A percentile compares a stretch with the other conserved stretches of the same genome.
phyloP scores from a whole-genome alignment of 2,888 invertebrate genomes.

The Lasioglossum zephyrum region DNA sequence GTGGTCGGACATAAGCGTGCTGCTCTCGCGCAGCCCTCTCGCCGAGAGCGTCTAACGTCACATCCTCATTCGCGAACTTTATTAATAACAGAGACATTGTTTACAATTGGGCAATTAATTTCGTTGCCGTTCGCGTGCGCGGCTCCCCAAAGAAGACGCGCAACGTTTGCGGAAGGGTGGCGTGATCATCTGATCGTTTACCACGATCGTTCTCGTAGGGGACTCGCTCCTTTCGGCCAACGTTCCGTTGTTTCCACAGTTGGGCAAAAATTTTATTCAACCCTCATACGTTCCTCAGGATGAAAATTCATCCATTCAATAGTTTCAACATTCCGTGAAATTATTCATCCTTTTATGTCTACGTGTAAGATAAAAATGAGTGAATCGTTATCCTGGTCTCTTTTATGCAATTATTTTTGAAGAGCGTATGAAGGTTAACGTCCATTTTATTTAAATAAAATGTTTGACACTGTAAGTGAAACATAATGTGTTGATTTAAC shows the following conservation, averaged over 20 bases:
- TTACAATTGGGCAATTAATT: conserved; percentile 70
- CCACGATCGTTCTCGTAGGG: neutral
- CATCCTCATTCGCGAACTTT: conserved; percentile 79
- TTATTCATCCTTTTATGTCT: no score
- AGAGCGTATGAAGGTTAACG: no score
- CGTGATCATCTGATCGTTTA: neutral
- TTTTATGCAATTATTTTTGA: no score
- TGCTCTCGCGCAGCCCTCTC: conserved; percentile 41
- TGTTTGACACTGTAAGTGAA: no score
- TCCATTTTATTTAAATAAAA: no score
- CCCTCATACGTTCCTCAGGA: no score
- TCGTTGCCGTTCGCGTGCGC: conserved; percentile 28
- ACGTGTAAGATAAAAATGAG: no score
- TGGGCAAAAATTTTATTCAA: no score
- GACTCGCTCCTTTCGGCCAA: neutral
- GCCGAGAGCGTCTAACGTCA: conserved; percentile 69
- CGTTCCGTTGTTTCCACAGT: neutral
- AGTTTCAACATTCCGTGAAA: no score
- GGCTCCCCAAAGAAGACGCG: conserved; percentile 24
- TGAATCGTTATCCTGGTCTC: no score
- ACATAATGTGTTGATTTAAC: no score
- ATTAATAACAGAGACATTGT: conserved; percentile 76
- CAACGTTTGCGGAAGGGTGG: neutral
- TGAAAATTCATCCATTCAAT: no score
- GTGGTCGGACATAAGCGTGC: neutral